Conservation (phyloP, 2,888 invertebrate genomes). For the Meteorus colon region DNA sequence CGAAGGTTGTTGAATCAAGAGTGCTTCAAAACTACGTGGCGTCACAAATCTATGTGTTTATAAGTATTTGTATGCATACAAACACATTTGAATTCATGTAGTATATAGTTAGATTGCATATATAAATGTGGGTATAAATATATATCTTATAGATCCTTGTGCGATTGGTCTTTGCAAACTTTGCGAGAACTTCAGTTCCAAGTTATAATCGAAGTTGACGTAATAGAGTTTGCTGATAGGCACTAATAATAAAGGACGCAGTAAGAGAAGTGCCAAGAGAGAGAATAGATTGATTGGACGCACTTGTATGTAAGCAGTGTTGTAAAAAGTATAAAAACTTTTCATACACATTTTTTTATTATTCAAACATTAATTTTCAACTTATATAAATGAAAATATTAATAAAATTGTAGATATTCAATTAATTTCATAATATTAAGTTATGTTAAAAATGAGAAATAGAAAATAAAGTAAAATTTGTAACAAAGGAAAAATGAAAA, state of each 20-base stretch:
- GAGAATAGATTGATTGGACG: constrained; percentile 3
- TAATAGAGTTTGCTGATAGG: constrained; percentile 64
- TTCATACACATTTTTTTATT: too few species aligned
- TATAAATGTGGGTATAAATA: constrained; percentile 16
- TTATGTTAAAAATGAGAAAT: too few species aligned
- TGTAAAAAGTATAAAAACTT: too few species aligned
- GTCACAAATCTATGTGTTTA: neutral
- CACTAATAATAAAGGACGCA: constrained; percentile 60
- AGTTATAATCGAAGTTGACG: constrained; percentile 68
- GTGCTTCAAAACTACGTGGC: constrained; percentile 16
- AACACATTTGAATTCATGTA: constrained; percentile 3
- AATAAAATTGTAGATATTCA: too few species aligned
- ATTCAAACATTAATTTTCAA: too few species aligned
- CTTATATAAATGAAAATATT: too few species aligned
- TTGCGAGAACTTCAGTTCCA: constrained; percentile 55
- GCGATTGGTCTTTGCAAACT: constrained; percentile 44
- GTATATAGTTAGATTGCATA: neutral
- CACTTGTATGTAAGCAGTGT: neutral
- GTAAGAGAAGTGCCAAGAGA: neutral
- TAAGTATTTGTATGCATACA: neutral
- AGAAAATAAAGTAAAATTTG: too few species aligned
- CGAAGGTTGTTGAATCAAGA: constrained; percentile 1
- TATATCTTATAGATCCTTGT: constrained; percentile 19
- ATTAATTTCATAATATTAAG: too few species aligned
- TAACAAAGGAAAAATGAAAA: too few species aligned